A percentile compares a stretch with the other conserved stretches of the same genome.
Evolutionary conservation across 2,888 invertebrate genomes (phyloP).

Genomic region (Ichneumoninae sp.): DNA sequence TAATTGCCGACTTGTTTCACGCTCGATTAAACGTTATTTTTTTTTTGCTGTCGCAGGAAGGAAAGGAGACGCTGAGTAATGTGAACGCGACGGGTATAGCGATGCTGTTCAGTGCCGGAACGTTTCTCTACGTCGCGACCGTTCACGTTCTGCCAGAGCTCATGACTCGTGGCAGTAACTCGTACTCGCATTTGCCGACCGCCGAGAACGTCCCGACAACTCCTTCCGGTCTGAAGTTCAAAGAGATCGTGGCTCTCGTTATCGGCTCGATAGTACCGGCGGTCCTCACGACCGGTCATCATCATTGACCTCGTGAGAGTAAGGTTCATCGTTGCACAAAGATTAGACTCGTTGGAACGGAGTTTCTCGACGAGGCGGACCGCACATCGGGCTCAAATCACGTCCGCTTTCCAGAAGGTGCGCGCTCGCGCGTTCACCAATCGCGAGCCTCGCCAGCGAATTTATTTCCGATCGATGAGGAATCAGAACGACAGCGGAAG

Average conservation of each 20-base stretch:
- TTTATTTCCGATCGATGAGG: slow-evolving; percentile 19
- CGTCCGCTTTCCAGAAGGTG: slow-evolving; percentile 26
- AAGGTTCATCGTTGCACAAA: slow-evolving; percentile 32
- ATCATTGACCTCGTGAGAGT: slow-evolving; percentile 85
- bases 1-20: slow-evolving; percentile 20
- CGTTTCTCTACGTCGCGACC: slow-evolving; percentile 99
- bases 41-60: slow-evolving; percentile 87
- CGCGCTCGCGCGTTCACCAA: slow-evolving; percentile 2
- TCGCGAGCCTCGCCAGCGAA: not conserved
- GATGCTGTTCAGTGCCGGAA: slow-evolving; percentile 99
- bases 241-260: slow-evolving; percentile 93
- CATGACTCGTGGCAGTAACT: slow-evolving; percentile 86
- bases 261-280: slow-evolving; percentile 95
- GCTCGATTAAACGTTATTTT: slow-evolving; percentile 21
- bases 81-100: slow-evolving; percentile 98
- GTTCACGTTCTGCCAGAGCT: slow-evolving; percentile 99
- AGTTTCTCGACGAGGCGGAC: not conserved
- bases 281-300: slow-evolving; percentile 96
- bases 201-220: slow-evolving; percentile 78
- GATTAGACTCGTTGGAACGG: not conserved
- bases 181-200: slow-evolving; percentile 84
- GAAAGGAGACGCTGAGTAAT: slow-evolving; percentile 94
- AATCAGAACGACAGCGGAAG: slow-evolving; percentile 6
- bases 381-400: not conserved
- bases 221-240: slow-evolving; percentile 88